Evolutionary conservation across 2,113 vertebrate genomes (phyloP).

Genomic region (Dicaeum eximium): DNA sequence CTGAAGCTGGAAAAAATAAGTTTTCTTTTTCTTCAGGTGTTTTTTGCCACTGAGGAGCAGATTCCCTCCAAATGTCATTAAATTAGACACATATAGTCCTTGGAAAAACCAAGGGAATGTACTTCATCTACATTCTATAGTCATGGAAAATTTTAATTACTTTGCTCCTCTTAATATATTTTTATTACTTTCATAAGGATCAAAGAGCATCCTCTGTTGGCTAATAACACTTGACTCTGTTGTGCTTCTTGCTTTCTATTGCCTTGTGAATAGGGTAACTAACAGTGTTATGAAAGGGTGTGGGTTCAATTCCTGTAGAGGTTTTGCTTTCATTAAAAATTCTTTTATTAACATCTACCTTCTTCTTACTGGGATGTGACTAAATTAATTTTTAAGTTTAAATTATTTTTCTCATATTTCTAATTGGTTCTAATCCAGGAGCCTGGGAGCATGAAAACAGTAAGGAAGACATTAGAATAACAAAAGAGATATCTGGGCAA

Average conservation of each 20-base stretch:
- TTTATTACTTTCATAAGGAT: constrained; percentile 52
- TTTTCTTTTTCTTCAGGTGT: not conserved
- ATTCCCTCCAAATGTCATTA: not conserved
- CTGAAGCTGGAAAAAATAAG: not conserved
- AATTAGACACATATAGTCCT: not conserved
- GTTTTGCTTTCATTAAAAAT: constrained; percentile 45
- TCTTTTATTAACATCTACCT: constrained; percentile 35
- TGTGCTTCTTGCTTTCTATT: not conserved
- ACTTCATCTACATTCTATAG: constrained; percentile 2
- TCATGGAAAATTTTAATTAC: constrained; percentile 54
- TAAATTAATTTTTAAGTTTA: constrained; percentile 39
- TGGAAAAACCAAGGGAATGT: not conserved
- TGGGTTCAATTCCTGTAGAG: constrained; percentile 35
- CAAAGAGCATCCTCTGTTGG: constrained; percentile 36
- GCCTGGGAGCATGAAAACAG: not conserved
- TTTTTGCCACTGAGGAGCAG: not conserved
- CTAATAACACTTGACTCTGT: constrained; percentile 26
- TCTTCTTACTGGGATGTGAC: not conserved
- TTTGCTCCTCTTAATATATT: constrained; percentile 46
- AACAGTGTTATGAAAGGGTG: not conserved
- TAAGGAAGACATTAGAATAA: not conserved
- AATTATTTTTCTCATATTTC: constrained; percentile 45
- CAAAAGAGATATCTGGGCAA: not conserved
- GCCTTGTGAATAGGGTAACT: constrained; percentile 12
- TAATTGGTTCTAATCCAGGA: not conserved